phyloP scores from a whole-genome alignment of 2,888 invertebrate genomes.

The Leptopilina drosophilae region DNA sequence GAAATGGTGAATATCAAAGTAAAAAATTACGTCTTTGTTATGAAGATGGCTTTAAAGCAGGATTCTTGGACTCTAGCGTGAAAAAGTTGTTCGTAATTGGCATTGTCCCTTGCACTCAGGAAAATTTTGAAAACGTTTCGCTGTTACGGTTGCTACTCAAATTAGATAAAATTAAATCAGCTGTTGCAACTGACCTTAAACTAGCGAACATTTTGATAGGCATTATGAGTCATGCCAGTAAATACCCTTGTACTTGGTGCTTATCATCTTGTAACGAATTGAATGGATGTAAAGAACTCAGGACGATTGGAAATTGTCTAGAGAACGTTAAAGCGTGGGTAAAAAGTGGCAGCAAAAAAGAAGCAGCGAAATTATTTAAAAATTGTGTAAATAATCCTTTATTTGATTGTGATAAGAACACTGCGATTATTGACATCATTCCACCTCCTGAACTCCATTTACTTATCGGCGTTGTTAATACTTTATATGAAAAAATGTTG shows the following conservation, averaged over 20 bases:
- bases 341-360: slow-evolving; percentile 13
- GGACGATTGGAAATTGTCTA: slow-evolving; percentile 8
- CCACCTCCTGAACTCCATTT: too few relatives aligned
- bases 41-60: slow-evolving; percentile 10
- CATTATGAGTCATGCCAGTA: slow-evolving; percentile 22
- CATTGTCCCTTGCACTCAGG: slow-evolving; percentile 20
- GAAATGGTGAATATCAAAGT: slow-evolving; percentile 12
- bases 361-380: slow-evolving; percentile 23
- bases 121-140: slow-evolving; percentile 24
- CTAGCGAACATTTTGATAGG: slow-evolving; percentile 27
- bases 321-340: slow-evolving; percentile 16
- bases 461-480: too few relatives aligned
- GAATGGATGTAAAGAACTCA: neutral
- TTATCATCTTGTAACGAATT: slow-evolving; percentile 16
- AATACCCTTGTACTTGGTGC: slow-evolving; percentile 25
- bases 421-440: too few relatives aligned
- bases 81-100: slow-evolving; percentile 18
- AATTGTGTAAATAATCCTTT: too few relatives aligned
- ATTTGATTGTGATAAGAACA: too few relatives aligned
- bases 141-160: slow-evolving; percentile 6
- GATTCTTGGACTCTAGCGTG: slow-evolving; percentile 19
- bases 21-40: slow-evolving; percentile 13
- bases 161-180: slow-evolving; percentile 22
- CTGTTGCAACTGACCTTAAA: slow-evolving; percentile 5
- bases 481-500: too few relatives aligned